phyloP scores from a whole-genome alignment of 2,888 invertebrate species.

The Merodon equestris region DNA sequence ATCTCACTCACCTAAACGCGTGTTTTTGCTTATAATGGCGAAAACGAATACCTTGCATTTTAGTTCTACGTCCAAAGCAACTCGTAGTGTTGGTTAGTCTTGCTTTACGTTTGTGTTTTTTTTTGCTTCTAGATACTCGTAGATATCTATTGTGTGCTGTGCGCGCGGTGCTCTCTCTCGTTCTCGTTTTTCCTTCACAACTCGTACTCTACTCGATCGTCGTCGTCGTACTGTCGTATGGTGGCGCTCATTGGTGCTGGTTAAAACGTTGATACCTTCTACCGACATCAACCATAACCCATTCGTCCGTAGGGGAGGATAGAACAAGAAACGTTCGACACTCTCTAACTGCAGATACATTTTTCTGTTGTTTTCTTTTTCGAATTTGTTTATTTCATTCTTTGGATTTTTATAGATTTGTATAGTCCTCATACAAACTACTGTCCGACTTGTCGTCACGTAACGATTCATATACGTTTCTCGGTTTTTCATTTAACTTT shows the following conservation, averaged over 20 bases:
- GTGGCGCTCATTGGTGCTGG: conserved; percentile 30
- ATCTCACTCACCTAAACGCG: conserved; percentile 35
- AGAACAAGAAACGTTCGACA: conserved; percentile 50
- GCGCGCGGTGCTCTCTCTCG: conserved; percentile 18
- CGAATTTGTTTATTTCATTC: too few species aligned
- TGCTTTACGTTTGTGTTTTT: conserved; percentile 16
- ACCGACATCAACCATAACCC: conserved; percentile 50
- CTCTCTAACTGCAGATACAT: conserved; percentile 39
- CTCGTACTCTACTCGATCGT: conserved; percentile 17
- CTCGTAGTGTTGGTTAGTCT: too few species aligned
- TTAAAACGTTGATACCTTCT: conserved; percentile 50
- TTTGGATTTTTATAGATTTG: too few species aligned
- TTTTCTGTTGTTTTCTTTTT: conserved; percentile 1
- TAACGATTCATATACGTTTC: conserved; percentile 24
- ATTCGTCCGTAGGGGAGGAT: conserved; percentile 58
- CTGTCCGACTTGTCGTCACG: conserved; percentile 19
- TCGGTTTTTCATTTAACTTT: conserved; percentile 37
- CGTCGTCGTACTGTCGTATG: conserved; percentile 1
- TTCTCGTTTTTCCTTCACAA: background rate
- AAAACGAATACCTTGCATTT: conserved; percentile 29
- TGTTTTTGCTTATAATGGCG: conserved; percentile 21
- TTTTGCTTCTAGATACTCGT: conserved; percentile 11
- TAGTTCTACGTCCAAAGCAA: conserved; percentile 23
- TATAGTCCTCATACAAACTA: conserved; percentile 25
- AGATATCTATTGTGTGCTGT: conserved; percentile 32